Evolutionary conservation across 2,113 vertebrate genomes (phyloP).

Genomic region (Guaruba guarouba): DNA sequence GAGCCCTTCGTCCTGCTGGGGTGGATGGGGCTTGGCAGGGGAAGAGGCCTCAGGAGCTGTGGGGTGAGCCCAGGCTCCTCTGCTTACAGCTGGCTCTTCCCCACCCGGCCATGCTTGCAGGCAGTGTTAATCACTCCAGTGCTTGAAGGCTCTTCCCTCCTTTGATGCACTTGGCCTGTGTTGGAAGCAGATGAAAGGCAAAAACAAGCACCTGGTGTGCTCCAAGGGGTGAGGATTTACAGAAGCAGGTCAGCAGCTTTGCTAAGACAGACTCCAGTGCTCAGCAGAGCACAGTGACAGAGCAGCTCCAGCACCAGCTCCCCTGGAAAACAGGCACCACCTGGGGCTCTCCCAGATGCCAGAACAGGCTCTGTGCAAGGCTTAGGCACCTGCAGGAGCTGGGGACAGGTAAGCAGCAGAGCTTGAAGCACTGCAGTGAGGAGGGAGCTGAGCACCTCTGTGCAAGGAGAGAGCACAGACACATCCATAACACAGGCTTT

Average conservation of each 20-base stretch:
- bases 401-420: background rate
- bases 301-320: background rate
- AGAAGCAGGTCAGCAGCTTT: background rate
- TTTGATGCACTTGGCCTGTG: background rate
- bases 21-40: background rate
- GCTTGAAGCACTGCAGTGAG: background rate
- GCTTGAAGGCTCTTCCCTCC: background rate
- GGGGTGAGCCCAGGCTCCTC: background rate
- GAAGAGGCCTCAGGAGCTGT: background rate
- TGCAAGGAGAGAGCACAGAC: background rate
- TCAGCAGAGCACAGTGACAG: background rate
- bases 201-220: background rate
- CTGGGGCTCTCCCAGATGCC: background rate
- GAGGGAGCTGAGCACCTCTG: background rate
- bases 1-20: background rate
- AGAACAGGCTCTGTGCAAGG: background rate
- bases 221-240: background rate
- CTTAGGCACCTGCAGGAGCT: background rate
- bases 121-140: accelerated
- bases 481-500: accelerated
- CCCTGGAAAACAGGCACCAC: accelerated
- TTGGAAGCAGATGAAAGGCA: background rate
- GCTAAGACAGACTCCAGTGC: background rate
- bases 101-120: accelerated
- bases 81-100: background rate